Conservation (phyloP, 2,888 invertebrate species). For the Gryllus longicercus region DNA sequence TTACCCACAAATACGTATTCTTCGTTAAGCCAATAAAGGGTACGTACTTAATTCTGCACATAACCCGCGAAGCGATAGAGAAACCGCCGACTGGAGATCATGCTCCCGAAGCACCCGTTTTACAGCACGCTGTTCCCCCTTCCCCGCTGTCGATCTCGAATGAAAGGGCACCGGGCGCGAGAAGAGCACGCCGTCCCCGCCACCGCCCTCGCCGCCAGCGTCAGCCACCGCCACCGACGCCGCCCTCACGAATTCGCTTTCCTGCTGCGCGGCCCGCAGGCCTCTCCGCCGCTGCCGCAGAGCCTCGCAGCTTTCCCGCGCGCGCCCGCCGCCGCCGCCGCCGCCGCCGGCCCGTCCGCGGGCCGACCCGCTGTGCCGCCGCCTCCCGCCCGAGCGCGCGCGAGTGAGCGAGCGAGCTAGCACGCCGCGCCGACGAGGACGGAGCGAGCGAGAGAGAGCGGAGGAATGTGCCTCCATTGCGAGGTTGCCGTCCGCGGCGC, state of each 20-base stretch:
- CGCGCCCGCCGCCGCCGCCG: not conserved
- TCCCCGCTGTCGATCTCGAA: no score
- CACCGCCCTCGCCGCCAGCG: not conserved
- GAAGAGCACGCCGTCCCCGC: constrained; percentile 33
- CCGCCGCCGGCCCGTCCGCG: not conserved
- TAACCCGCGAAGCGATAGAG: no score
- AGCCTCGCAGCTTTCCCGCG: not conserved
- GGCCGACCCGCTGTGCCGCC: not conserved
- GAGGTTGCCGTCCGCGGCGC: constrained; percentile 30
- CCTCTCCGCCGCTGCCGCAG: not conserved
- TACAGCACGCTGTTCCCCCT: no score
- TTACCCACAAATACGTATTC: no score
- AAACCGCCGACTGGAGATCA: no score
- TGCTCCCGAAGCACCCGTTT: no score
- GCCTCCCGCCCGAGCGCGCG: constrained; percentile 20
- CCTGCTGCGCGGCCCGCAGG: not conserved
- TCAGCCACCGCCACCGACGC: not conserved
- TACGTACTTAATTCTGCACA: no score
- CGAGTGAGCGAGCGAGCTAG: constrained; percentile 21
- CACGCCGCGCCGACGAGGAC: not conserved
- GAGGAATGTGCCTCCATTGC: constrained; percentile 33
- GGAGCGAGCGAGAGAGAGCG: constrained; percentile 22
- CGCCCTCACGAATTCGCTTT: constrained; percentile 21
- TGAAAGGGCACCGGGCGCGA: not conserved
- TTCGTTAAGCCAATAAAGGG: no score